Evolutionary conservation across 2,888 invertebrate species (phyloP).

Genomic region (Aricia artaxerxes): DNA sequence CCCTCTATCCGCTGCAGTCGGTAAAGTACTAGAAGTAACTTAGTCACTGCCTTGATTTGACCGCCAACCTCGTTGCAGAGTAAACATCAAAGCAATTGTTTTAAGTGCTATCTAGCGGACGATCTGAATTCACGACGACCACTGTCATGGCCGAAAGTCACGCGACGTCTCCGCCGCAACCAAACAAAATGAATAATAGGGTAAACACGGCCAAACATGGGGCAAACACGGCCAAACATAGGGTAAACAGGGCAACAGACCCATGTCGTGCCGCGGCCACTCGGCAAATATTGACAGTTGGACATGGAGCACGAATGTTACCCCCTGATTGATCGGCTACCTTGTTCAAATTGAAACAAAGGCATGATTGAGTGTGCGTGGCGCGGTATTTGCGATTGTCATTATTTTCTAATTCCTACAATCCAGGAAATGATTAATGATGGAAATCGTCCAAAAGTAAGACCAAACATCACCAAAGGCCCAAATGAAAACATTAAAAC

Average conservation of each 20-base stretch:
- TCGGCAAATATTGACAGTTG: conserved; percentile 68
- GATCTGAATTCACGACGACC: conserved; percentile 50
- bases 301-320: conserved; percentile 59
- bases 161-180: conserved; percentile 52
- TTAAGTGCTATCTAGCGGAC: conserved; percentile 33
- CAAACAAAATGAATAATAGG: conserved; percentile 68
- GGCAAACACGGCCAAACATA: conserved; percentile 32
- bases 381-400: not conserved
- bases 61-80: conserved; percentile 3
- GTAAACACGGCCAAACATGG: conserved; percentile 53
- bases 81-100: conserved; percentile 23
- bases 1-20: not conserved
- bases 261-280: conserved; percentile 62
- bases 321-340: conserved; percentile 72
- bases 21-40: not conserved
- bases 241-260: conserved; percentile 37
- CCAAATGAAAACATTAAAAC: not conserved
- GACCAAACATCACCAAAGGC: not conserved
- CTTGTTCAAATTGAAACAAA: conserved; percentile 47
- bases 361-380: conserved; percentile 18
- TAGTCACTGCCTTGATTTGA: conserved; percentile 18
- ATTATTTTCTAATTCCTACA: not conserved
- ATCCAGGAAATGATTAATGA: conserved; percentile 6
- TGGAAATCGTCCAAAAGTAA: not conserved
- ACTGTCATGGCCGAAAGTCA: conserved; percentile 64